Evolutionary conservation across 2,888 invertebrate genomes (phyloP).

Genomic region (Embidobia sp.): DNA sequence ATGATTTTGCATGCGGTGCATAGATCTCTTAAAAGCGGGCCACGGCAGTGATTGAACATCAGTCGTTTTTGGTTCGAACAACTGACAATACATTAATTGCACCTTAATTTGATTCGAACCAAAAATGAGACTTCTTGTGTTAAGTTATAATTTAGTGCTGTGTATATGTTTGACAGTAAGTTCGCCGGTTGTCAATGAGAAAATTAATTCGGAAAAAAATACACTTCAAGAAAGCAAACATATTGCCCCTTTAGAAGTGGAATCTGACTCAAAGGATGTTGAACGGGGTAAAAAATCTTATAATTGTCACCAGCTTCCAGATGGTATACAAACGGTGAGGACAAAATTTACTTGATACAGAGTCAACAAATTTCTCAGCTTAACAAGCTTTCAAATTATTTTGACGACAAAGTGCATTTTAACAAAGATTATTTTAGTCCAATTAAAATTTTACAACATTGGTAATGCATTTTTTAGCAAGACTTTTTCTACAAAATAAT

Average conservation of each 20-base stretch:
- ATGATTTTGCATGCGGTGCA: slow-evolving; percentile 29
- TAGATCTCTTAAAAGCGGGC: slow-evolving; percentile 57
- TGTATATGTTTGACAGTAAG: slow-evolving; percentile 1
- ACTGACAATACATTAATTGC: slow-evolving; percentile 24
- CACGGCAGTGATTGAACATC: slow-evolving; percentile 16
- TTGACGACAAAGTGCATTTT: too few species aligned
- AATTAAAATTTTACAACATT: too few species aligned
- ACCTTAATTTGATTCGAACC: not conserved
- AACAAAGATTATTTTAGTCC: too few species aligned
- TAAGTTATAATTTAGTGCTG: slow-evolving; percentile 19
- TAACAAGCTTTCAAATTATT: too few species aligned
- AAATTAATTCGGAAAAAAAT: slow-evolving; percentile 12
- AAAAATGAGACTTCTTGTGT: slow-evolving; percentile 41
- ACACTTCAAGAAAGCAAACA: slow-evolving; percentile 9
- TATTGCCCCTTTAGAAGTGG: slow-evolving; percentile 20
- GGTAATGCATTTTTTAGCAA: too few species aligned
- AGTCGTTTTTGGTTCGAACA: slow-evolving; percentile 44
- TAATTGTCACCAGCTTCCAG: too few species aligned
- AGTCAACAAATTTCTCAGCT: too few species aligned
- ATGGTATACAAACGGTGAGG: too few species aligned
- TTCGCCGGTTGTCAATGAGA: not conserved
- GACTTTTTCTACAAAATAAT: too few species aligned
- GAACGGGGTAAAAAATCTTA: slow-evolving; percentile 36
- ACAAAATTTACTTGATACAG: too few species aligned
- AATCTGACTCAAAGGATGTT: slow-evolving; percentile 32